Evolutionary conservation across 2,113 vertebrate genomes (phyloP).

Genomic region (Canis aureus): DNA sequence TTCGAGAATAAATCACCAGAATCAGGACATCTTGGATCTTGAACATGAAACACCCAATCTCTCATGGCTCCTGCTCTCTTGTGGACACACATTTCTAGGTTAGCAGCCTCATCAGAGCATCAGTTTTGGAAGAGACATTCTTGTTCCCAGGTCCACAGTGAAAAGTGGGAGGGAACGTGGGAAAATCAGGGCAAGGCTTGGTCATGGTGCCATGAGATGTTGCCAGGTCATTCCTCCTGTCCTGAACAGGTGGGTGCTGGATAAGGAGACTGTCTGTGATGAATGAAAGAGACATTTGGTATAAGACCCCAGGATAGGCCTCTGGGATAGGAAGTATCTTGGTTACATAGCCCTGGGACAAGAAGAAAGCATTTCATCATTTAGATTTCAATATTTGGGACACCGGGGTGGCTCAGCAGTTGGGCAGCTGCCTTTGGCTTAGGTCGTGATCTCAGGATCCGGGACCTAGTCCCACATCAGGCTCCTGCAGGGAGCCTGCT

Average conservation of each 20-base stretch:
- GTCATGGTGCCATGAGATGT: neutral
- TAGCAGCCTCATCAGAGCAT: neutral
- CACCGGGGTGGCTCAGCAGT: no score
- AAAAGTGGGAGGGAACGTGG: neutral
- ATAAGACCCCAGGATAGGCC: neutral
- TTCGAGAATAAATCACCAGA: neutral
- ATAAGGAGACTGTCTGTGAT: neutral
- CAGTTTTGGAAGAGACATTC: neutral
- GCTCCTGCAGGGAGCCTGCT: no score
- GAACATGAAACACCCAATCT: neutral
- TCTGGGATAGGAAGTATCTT: conserved; percentile 1
- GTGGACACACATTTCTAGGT: neutral
- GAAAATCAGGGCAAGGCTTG: neutral
- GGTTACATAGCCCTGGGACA: neutral
- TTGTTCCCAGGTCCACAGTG: neutral
- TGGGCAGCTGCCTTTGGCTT: no score
- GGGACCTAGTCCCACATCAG: no score
- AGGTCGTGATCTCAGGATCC: no score
- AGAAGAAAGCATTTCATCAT: neutral
- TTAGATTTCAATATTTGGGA: neutral
- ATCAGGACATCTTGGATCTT: neutral
- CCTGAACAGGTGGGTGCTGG: neutral
- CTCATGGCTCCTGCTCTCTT: neutral
- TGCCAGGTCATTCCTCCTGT: neutral
- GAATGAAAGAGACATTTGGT: neutral